Base-by-base conservation (phyloP, 2,113 vertebrate genomes). In the Xiphias gladius region DNA sequence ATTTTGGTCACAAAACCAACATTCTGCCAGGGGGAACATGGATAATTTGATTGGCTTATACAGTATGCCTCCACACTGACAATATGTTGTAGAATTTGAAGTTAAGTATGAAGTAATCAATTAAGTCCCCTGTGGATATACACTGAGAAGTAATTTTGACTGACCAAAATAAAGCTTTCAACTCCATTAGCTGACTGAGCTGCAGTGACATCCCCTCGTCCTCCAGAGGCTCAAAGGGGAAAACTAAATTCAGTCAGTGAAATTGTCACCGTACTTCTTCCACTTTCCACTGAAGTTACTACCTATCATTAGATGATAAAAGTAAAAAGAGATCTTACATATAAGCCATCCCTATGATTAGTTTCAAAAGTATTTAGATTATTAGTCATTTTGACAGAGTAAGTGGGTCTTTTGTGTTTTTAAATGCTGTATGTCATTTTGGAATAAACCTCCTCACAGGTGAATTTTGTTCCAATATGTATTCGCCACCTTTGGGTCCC, bases 101-200 rank as follows among this genome's bases (percentile, higher is more conserved):
- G n/a, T n/a, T n/a, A n/a, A n/a, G n/a, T n/a, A 7, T 35, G 35
- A 35, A 35, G 35, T 35, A 35, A 35, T 35, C 35, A 35, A 35
- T 35, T 4, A 35, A 35, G 35, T 35, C 35, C 35, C 7, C 35
- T 7, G 35, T 35, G 35, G 35, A 7, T 4, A 35, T 7, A 35
- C 7, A 35, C 35, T 35, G 35, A 35, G 35, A 35, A 35, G 35
- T 35, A 35, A 35, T 35, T 35, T 35, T n/a, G 35, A 7, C 35
- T 35, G 35, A 35, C 35, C 35, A 35, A 35, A 35, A 35, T 35
- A 35, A 37, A 32, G 17, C 57, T 63, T 46, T 74, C 46, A 35
- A 16, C 58, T 65, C 37, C 35, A 73, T 61, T 52, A 50, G 52
- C 37, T n/a, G 20, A 75, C 30, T 50, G 59, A 80, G 66, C 70